Percentiles rank a stretch among this genome's conserved stretches.
Conservation (phyloP, 53 echinoderm and acorn worm genomes). For the Astropecten irregularis region DNA sequence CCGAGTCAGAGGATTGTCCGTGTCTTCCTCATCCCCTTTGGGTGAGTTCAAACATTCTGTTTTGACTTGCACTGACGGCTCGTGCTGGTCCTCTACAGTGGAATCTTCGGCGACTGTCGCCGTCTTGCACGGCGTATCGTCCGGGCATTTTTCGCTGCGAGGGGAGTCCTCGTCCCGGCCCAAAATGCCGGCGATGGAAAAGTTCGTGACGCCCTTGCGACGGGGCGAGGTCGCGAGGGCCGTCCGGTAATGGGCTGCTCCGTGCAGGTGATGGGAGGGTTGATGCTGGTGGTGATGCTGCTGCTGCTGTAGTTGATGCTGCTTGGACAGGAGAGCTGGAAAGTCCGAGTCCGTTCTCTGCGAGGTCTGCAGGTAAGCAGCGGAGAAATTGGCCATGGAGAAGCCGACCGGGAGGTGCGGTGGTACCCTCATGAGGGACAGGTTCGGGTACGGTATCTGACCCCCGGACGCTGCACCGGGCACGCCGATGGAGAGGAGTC, state of each 20-base stretch:
- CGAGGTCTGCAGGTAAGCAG: slow-evolving; percentile 36
- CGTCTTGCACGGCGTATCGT: slow-evolving; percentile 30
- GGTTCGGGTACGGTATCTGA: slow-evolving; percentile 31
- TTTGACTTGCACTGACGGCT: slow-evolving; percentile 21
- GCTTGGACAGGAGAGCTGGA: neutral
- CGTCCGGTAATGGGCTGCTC: neutral
- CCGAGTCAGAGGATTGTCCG: slow-evolving; percentile 82
- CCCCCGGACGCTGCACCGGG: neutral
- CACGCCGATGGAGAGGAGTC: slow-evolving; percentile 22
- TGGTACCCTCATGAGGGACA: slow-evolving; percentile 46
- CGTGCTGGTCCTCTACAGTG: neutral
- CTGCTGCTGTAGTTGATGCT: slow-evolving; percentile 9
- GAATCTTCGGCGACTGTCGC: slow-evolving; percentile 4
- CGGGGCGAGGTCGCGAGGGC: slow-evolving; percentile 22
- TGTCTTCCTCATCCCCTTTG: slow-evolving; percentile 34
- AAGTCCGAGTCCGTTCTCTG: slow-evolving; percentile 41
- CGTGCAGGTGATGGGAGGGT: slow-evolving; percentile 1
- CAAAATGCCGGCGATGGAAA: slow-evolving; percentile 87
- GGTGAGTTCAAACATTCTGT: slow-evolving; percentile 46
- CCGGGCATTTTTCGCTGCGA: slow-evolving; percentile 11
- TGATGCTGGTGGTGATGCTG: slow-evolving; percentile 17
- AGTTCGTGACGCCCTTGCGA: slow-evolving; percentile 75
- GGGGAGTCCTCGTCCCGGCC: slow-evolving; percentile 61
- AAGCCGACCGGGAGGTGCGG: slow-evolving; percentile 38
- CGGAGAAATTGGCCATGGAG: slow-evolving; percentile 33